Conservation (phyloP, 2,113 vertebrate genomes). For the Hippocampus zosterae region DNA sequence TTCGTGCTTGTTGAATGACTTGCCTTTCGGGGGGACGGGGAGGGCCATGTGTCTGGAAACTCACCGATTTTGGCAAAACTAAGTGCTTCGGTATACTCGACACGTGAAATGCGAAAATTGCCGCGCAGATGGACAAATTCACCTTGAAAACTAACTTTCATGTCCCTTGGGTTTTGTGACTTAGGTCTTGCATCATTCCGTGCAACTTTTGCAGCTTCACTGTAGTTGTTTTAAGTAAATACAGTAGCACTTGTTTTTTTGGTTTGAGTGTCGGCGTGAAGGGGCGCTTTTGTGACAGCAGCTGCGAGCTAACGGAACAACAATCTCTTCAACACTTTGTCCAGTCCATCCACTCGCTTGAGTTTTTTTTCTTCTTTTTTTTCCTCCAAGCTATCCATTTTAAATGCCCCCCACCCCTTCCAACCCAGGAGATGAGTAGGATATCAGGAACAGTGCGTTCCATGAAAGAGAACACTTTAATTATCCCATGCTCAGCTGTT, state of each 20-base stretch:
- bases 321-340: background rate
- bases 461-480: constrained; percentile 41
- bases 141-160: background rate
- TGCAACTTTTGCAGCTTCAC: background rate
- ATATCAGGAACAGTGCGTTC: constrained; percentile 27
- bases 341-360: background rate
- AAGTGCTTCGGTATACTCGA: too few species aligned
- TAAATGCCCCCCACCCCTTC: background rate
- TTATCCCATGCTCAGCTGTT: constrained; percentile 28
- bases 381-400: background rate
- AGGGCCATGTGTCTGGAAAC: too few species aligned
- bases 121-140: background rate
- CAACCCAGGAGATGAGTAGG: constrained; percentile 12
- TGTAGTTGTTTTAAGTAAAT: background rate
- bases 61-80: too few species aligned
- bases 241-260: too few species aligned
- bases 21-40: too few species aligned
- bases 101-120: too few species aligned
- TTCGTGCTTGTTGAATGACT: background rate
- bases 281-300: constrained; percentile 3
- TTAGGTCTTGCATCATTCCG: background rate
- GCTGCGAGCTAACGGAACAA: background rate
- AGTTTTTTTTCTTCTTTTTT: background rate
- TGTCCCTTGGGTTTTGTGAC: background rate
- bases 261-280: constrained; percentile 1